Evolutionary conservation across 2,113 vertebrate species (phyloP), one percentile per base, ranked within the genome.

Genomic region (Macaca nemestrina): DNA sequence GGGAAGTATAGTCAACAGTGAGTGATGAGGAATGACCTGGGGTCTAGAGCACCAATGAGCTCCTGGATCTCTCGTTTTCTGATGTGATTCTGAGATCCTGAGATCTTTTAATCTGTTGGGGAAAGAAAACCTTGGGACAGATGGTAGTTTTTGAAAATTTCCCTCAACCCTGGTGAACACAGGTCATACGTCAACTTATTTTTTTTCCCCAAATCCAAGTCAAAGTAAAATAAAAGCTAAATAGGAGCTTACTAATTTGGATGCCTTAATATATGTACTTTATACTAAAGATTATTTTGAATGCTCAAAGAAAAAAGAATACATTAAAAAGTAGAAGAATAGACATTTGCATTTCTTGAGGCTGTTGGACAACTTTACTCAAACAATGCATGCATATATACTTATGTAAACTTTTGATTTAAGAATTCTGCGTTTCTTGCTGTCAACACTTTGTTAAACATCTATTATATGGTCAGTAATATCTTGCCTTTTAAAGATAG

Each of bases 401-500:
- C 43, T 64, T 50, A 23, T 40, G 38, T 95, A 38, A 94, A 79
- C 38, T 94, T 88, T 88, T 81, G 90, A 94, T 91, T 90, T 81
- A 93, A 96, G 95, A 90, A 81, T 96, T 95, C 81, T 97, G 52
- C 92, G 78, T 96, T 96, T 94, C 88, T 94, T 81, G 73, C 84
- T 92, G 93, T 97, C n/a, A 93, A 4, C n/a, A 81, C 52, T 97
- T 94, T 85, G 87, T 94, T 94, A 95, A 86, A 79, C 70, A 93
- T 79, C 64, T 85, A 17, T 73, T 64, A 45, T 76, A 40, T 95
- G 86, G 52, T 97, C 70, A 95, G 84, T 92, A 92, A 86, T 92
- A 89, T 57, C 67, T 95, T 95, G 40, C 87, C 80, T 80, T 95
- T 92, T 94, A 88, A 96, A 96, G 81, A 87, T 79, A 40, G 70